Evolutionary conservation across 2,888 invertebrate species (phyloP).

Genomic region (Caenorhabditis auriculariae): DNA sequence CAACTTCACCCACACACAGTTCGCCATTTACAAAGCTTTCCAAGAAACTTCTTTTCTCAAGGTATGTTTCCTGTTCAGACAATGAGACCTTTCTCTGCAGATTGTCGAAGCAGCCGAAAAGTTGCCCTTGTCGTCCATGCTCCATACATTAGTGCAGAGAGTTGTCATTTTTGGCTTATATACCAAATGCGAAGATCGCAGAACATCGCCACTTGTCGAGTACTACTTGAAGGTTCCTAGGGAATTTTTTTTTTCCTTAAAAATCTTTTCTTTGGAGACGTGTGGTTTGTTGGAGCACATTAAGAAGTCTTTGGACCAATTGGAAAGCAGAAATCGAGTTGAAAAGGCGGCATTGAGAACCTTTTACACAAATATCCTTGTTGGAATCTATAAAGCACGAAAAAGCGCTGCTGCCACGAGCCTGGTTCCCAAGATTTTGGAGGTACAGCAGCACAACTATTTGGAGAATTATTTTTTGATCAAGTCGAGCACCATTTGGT

Average conservation of each 20-base stretch:
- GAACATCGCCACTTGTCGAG: conserved; percentile 28
- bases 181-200: conserved; percentile 8
- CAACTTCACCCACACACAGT: conserved; percentile 39
- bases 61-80: conserved; percentile 6
- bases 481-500: no score
- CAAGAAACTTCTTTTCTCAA: conserved; percentile 26
- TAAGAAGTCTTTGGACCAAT: no score
- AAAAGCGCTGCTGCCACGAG: no score
- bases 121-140: conserved; percentile 30
- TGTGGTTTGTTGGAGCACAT: no score
- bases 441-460: no score
- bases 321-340: no score
- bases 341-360: no score
- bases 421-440: no score
- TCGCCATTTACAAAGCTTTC: conserved; percentile 28
- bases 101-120: conserved; percentile 29
- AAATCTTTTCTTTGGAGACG: background rate
- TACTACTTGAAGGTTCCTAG: conserved; percentile 32
- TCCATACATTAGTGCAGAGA: conserved; percentile 38
- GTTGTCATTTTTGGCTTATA: conserved; percentile 34
- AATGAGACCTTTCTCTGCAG: conserved; percentile 12
- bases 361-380: no score
- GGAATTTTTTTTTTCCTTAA: background rate
- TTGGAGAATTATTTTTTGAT: no score
- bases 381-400: no score